A percentile compares a stretch with the other conserved stretches of the same genome.
These are phyloP conservation scores for Myotis findleyi DNA, from an alignment of 2,797 vertebrate genomes.

Conservation along the genomic window DNA sequence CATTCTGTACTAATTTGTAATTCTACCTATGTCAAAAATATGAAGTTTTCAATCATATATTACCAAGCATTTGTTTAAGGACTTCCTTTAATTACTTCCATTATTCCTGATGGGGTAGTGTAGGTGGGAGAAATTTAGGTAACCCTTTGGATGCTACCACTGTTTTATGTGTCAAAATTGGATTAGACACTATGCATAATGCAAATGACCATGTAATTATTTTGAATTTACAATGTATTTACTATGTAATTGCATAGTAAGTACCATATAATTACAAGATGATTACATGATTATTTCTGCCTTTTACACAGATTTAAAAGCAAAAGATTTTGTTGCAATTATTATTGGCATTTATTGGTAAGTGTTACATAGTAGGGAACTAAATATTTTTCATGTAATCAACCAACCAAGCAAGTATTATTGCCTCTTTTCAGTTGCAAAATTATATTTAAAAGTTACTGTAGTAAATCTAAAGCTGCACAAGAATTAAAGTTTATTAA, in stretches of 20 bases:
- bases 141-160: conserved; percentile 72
- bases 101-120: conserved; percentile 58
- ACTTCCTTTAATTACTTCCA: conserved; percentile 47
- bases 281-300: conserved; percentile 79
- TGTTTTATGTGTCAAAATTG: conserved; percentile 78
- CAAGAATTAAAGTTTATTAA: conserved; percentile 41
- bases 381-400: conserved; percentile 80
- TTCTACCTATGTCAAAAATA: conserved; percentile 56
- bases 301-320: conserved; percentile 80
- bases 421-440: conserved; percentile 57
- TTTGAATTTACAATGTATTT: conserved; percentile 80
- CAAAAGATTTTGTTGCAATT: conserved; percentile 77
- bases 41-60: conserved; percentile 59
- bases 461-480: conserved; percentile 17
- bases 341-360: conserved; percentile 79
- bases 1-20: conserved; percentile 56
- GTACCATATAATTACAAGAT: conserved; percentile 81
- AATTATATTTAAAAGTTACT: conserved; percentile 60
- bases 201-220: conserved; percentile 78
- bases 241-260: conserved; percentile 79
- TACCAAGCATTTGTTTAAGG: conserved; percentile 60
- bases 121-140: conserved; percentile 63
- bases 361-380: conserved; percentile 70
- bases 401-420: conserved; percentile 63
- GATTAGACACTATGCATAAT: conserved; percentile 78